Conservation (phyloP, 2,888 invertebrate species). For the Neelides folsomi region DNA sequence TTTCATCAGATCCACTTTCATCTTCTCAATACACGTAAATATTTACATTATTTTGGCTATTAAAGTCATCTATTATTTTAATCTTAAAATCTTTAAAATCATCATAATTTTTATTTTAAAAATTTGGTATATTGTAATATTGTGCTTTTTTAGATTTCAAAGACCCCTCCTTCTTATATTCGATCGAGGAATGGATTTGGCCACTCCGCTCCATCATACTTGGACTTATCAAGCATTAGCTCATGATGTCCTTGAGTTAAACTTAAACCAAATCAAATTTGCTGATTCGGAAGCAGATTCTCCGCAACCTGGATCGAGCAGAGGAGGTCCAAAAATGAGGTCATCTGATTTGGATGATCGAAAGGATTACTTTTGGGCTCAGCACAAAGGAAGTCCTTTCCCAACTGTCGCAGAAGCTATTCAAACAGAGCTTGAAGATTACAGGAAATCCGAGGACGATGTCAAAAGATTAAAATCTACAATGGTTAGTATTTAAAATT, state of each 20-base stretch:
- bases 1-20: slow-evolving; percentile 70
- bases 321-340: slow-evolving; percentile 47
- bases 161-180: slow-evolving; percentile 81
- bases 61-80: no score
- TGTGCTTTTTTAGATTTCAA: slow-evolving; percentile 65
- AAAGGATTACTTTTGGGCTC: slow-evolving; percentile 80
- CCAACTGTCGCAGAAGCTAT: slow-evolving; percentile 95
- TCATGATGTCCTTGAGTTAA: slow-evolving; percentile 86
- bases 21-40: slow-evolving; percentile 44
- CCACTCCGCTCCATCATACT: slow-evolving; percentile 95
- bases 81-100: no score
- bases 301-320: slow-evolving; percentile 47
- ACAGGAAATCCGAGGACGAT: slow-evolving; percentile 86
- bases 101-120: background rate
- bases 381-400: slow-evolving; percentile 86
- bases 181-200: slow-evolving; percentile 90
- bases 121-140: background rate
- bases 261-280: slow-evolving; percentile 69
- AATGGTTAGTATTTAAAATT: slow-evolving; percentile 51
- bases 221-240: slow-evolving; percentile 99
- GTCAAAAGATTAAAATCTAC: slow-evolving; percentile 86
- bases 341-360: slow-evolving; percentile 73
- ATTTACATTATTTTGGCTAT: no score
- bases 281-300: slow-evolving; percentile 48
- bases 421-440: slow-evolving; percentile 92